phyloP scores from a whole-genome alignment of 2,888 invertebrate genomes.

The Diaphora mendica region DNA sequence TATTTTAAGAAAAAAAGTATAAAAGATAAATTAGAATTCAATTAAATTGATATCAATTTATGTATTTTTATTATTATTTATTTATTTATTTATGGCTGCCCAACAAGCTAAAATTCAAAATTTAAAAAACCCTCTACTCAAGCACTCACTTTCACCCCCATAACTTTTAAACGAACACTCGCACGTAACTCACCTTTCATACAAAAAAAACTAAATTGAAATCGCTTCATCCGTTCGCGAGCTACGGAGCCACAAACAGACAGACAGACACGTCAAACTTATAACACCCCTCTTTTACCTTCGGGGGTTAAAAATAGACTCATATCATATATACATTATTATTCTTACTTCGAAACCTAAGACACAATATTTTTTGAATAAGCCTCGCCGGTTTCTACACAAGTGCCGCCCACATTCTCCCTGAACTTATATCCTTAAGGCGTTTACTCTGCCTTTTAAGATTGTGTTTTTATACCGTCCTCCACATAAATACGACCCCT shows the following conservation, averaged over 20 bases:
- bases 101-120: no score
- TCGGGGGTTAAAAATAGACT: constrained; percentile 21
- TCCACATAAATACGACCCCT: constrained; percentile 65
- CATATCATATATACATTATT: constrained; percentile 36
- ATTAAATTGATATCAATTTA: constrained; percentile 9
- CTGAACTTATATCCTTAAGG: constrained; percentile 59
- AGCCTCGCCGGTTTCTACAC: constrained; percentile 46
- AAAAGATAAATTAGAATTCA: constrained; percentile 11
- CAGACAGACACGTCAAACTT: no score
- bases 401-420: constrained; percentile 47
- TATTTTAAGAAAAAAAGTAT: no score
- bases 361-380: constrained; percentile 52
- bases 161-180: no score
- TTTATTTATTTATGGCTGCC: background rate
- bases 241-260: no score
- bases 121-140: no score
- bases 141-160: no score
- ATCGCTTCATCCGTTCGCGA: no score
- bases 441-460: constrained; percentile 61
- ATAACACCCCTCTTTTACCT: no score
- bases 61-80: no score
- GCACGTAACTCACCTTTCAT: no score
- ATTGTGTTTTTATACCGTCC: constrained; percentile 65
- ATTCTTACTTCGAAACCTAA: constrained; percentile 41
- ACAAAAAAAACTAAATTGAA: no score